Conservation (phyloP, 2,797 vertebrate species). For the Sebastes flavidus region DNA sequence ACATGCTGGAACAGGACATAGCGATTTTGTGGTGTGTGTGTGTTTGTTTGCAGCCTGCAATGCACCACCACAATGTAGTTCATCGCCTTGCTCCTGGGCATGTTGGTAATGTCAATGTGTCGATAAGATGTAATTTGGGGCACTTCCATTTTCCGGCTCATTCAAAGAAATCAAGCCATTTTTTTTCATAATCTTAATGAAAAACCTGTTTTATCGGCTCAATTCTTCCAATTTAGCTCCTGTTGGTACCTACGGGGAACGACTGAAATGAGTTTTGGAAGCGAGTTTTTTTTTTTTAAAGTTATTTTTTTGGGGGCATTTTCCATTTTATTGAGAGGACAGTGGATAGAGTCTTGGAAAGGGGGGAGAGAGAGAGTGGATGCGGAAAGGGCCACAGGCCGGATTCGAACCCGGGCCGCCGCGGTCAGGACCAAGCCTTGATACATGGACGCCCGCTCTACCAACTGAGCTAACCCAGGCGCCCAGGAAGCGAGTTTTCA, state of each 20-base stretch:
- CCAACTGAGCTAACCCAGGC: too few species aligned
- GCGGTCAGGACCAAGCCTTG: too few species aligned
- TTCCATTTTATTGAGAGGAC: too few species aligned
- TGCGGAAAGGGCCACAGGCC: too few species aligned
- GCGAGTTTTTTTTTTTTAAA: too few species aligned
- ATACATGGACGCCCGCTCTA: too few species aligned
- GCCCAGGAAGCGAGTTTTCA: background rate
- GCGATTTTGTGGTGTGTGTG: background rate
- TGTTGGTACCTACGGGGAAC: slow-evolving; percentile 19
- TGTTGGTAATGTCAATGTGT: background rate
- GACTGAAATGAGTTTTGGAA: slow-evolving; percentile 24
- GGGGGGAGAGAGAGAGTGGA: too few species aligned
- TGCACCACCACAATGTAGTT: slow-evolving; percentile 1
- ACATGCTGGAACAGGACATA: slow-evolving; percentile 5
- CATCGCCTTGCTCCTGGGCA: slow-evolving; percentile 12
- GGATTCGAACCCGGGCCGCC: too few species aligned
- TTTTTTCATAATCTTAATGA: slow-evolving; percentile 18
- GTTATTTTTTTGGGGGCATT: too few species aligned
- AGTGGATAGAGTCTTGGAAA: too few species aligned
- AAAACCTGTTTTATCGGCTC: slow-evolving; percentile 35
- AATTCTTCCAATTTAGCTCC: slow-evolving; percentile 14
- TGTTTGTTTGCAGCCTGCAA: slow-evolving; percentile 14
- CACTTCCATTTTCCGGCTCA: background rate
- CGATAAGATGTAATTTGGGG: slow-evolving; percentile 13
- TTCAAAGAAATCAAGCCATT: slow-evolving; percentile 1